Evolutionary conservation across 2,797 vertebrate genomes (phyloP).

Genomic region (Takifugu rubripes): DNA sequence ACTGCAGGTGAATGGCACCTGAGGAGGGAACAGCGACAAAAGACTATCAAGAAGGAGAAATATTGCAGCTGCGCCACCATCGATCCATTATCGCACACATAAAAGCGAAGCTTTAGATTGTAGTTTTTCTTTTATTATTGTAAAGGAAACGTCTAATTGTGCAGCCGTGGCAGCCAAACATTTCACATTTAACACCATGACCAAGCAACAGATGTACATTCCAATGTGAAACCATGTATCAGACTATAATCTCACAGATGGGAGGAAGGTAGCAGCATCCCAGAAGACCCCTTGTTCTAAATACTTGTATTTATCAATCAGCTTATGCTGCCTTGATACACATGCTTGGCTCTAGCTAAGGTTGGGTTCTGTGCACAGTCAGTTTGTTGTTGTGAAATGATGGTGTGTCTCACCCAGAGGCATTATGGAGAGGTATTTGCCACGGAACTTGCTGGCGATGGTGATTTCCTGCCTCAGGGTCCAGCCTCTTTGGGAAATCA

Average conservation of each 20-base stretch:
- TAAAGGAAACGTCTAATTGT: neutral
- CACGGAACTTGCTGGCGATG: conserved; percentile 98
- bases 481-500: conserved; percentile 92
- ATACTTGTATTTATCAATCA: conserved; percentile 40
- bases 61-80: conserved; percentile 6
- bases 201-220: conserved; percentile 1
- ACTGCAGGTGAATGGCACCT: conserved; percentile 96
- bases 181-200: neutral
- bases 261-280: conserved; percentile 3
- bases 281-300: conserved; percentile 31
- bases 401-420: conserved; percentile 85
- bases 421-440: conserved; percentile 99
- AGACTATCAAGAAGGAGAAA: neutral
- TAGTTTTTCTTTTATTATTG: conserved; percentile 16
- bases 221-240: neutral
- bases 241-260: conserved; percentile 7
- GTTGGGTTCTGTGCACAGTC: conserved; percentile 4
- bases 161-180: conserved; percentile 9
- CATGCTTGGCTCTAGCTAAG: conserved; percentile 24
- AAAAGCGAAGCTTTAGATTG: neutral
- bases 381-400: neutral
- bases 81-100: conserved; percentile 1
- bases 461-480: conserved; percentile 98
- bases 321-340: conserved; percentile 27
- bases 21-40: conserved; percentile 25